Evolutionary conservation across 2,113 vertebrate genomes (phyloP).

Genomic region (Cephalopholis sonnerati): DNA sequence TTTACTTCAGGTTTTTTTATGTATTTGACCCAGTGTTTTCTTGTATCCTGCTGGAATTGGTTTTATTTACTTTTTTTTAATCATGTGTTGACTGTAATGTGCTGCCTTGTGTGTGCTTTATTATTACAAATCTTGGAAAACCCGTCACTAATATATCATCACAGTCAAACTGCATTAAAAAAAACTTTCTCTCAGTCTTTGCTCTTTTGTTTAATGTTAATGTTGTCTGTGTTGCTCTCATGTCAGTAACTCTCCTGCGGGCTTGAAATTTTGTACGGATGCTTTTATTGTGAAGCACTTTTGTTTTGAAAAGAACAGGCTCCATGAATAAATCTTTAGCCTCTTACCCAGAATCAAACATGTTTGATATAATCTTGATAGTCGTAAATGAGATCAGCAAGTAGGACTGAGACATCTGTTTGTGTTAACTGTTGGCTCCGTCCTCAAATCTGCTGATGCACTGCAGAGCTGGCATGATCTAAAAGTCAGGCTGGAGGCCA

Average conservation of each 20-base stretch:
- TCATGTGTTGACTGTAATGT: neutral
- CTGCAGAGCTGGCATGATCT: conserved; percentile 52
- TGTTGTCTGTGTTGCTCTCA: neutral
- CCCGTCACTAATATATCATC: neutral
- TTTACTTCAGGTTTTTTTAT: neutral
- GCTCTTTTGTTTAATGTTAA: neutral
- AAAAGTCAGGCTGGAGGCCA: conserved; percentile 56
- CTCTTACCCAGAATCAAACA: conserved; percentile 19
- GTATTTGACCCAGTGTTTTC: neutral
- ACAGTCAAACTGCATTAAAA: neutral
- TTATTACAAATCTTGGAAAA: too few relatives aligned
- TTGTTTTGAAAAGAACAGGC: neutral
- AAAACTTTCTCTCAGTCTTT: neutral
- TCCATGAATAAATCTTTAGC: conserved; percentile 1
- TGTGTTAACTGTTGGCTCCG: conserved; percentile 42
- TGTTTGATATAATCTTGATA: conserved; percentile 40
- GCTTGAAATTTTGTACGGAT: neutral
- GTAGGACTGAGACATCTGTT: conserved; percentile 42
- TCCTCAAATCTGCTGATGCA: conserved; percentile 48
- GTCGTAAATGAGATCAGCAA: conserved; percentile 28
- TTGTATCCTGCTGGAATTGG: neutral
- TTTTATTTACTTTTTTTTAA: neutral
- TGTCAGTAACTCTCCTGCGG: neutral
- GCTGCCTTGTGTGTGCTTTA: neutral
- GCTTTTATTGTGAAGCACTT: neutral